Base-by-base conservation (phyloP, 2,888 invertebrate genomes). In the Hypolimnas misippus region DNA sequence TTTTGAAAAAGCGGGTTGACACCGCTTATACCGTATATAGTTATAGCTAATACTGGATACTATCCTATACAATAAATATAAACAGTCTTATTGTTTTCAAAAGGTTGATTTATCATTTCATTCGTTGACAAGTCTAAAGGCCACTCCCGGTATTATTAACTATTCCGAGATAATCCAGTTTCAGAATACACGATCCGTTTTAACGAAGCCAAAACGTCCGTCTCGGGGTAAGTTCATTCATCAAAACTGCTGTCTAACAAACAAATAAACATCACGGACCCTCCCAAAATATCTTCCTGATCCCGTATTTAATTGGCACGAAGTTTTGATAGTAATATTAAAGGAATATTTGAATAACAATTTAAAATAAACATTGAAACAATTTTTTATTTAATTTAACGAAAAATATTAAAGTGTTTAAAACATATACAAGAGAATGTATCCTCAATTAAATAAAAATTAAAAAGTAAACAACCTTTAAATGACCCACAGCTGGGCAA, bases 61-160 rank as follows among this genome's bases (percentile, higher is more conserved):
- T 4, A 1, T 19, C 19, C 29, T 71, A 56, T 46, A 12, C 21
- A 31, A 42, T 57, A 68, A 76, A 77, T 76, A 46, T 77, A 73
- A 75, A 73, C 69, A 66, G 69, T 72, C 76, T 73, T 77, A 83
- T 82, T 84, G 82, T 85, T 82, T 78, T 71, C 73, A 70, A 76
- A 46, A 46, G 21, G 76, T 81, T 82, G 80, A 85, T 85, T 84
- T 83, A 84, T 86, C 84, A 84, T 81, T 78, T 75, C 66, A 79
- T 75, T 81, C 80, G 84, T 83, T 81, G 81, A 83, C 77, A 63
- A 73, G 70, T 70, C 69, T 65, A 55, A 57, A 55, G 78, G 78
- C 78, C 79, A 78, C 79, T 79, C 76, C 75, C 64, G 42, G 63
- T 53, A 60, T 65, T 65, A 66, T 69, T 70, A 70, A 67, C 68